Evolutionary conservation across 2,888 invertebrate species (phyloP).

Genomic region (Limnephilus rhombicus): DNA sequence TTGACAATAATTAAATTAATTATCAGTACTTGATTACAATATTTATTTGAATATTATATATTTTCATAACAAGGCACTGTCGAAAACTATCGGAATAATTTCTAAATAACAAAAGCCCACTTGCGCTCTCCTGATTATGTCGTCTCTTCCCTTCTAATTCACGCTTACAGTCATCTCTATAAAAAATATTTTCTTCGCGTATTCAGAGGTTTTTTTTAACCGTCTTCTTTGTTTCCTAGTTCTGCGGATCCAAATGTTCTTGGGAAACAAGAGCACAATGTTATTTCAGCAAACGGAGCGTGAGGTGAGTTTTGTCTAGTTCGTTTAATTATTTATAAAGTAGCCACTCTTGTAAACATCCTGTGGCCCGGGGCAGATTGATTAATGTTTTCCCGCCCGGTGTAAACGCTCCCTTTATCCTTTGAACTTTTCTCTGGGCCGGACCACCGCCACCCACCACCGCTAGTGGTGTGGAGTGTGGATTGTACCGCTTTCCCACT

Average conservation of each 20-base stretch:
- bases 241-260: background rate
- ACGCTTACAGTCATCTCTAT: too few species aligned
- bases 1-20: too few species aligned
- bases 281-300: background rate
- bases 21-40: too few species aligned
- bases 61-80: too few species aligned
- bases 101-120: background rate
- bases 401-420: conserved; percentile 40
- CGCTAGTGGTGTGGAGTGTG: background rate
- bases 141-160: background rate
- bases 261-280: background rate
- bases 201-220: background rate
- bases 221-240: background rate
- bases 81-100: background rate
- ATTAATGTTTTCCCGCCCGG: conserved; percentile 33
- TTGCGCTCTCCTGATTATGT: background rate
- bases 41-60: too few species aligned
- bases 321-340: background rate
- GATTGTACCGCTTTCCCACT: background rate
- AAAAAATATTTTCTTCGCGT: background rate
- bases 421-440: conserved; percentile 37
- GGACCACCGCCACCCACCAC: background rate
- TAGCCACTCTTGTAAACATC: background rate
- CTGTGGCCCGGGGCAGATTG: conserved; percentile 26
- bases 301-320: background rate